Evolutionary conservation across 2,113 vertebrate species (phyloP).

Genomic region (Sturnus vulgaris): DNA sequence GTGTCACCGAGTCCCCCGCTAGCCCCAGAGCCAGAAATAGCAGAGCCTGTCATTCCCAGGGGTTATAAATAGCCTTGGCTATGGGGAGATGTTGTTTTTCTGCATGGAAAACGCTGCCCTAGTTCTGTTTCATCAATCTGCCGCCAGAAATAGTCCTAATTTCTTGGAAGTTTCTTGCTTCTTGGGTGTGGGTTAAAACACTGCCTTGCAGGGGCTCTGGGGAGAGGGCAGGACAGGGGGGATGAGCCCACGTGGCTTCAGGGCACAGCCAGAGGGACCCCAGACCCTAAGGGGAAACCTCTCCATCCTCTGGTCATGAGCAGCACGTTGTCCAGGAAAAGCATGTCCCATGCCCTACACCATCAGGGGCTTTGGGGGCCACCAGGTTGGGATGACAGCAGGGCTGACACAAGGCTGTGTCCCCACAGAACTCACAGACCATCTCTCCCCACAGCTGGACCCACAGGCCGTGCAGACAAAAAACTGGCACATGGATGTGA

Average conservation of each 20-base stretch:
- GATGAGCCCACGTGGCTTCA: background rate
- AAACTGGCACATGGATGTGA: constrained; percentile 97
- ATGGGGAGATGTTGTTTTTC: constrained; percentile 72
- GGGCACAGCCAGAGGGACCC: background rate
- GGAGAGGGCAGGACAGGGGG: background rate
- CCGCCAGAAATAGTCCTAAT: constrained; percentile 72
- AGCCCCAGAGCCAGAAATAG: constrained; percentile 68
- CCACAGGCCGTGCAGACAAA: constrained; percentile 94
- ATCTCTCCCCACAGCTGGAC: constrained; percentile 82
- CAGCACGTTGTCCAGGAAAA: background rate
- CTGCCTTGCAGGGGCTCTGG: background rate
- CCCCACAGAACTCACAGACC: background rate
- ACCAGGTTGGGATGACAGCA: rapidly evolving
- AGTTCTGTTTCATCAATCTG: constrained; percentile 65
- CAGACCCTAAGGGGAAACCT: background rate
- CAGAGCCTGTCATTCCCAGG: constrained; percentile 75
- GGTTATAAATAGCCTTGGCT: constrained; percentile 76
- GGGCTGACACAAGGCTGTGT: background rate
- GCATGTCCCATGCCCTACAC: background rate
- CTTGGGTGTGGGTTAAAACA: background rate
- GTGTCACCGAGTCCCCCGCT: background rate
- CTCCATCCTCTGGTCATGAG: background rate
- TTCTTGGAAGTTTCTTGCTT: constrained; percentile 49
- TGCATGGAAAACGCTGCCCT: constrained; percentile 70
- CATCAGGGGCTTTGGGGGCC: background rate